phyloP scores from a whole-genome alignment of 1,140 invertebrate genomes.

The Drosophila grimshawi region DNA sequence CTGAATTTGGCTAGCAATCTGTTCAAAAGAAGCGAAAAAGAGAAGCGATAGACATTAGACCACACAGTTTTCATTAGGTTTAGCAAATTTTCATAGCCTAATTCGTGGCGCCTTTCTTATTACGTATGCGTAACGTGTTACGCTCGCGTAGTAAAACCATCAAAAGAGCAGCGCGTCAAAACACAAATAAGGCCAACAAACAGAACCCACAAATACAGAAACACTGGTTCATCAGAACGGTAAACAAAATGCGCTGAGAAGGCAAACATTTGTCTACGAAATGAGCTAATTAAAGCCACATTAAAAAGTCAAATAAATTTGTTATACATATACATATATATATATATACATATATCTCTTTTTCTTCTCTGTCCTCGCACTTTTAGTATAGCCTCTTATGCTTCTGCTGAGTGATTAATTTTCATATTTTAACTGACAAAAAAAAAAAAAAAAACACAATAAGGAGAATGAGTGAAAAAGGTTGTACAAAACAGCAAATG shows the following conservation, averaged over 20 bases:
- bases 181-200: conserved; percentile 56
- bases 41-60: background rate
- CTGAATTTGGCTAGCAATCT: conserved; percentile 41
- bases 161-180: conserved; percentile 56
- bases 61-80: conserved; percentile 52
- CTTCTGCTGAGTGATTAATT: conserved; percentile 72
- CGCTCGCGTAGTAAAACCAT: conserved; percentile 56
- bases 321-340: conserved; percentile 4
- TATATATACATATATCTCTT: background rate
- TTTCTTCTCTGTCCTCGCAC: background rate
- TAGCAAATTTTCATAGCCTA: conserved; percentile 61
- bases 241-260: conserved; percentile 35
- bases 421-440: conserved; percentile 73
- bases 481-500: conserved; percentile 25
- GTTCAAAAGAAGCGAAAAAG: background rate
- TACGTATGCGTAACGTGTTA: conserved; percentile 71
- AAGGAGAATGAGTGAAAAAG: conserved; percentile 10
- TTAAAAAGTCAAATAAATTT: conserved; percentile 71
- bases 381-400: too few species aligned
- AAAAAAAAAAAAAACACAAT: background rate
- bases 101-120: conserved; percentile 52
- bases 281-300: conserved; percentile 73
- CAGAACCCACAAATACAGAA: conserved; percentile 21
- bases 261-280: conserved; percentile 57
- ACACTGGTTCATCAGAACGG: conserved; percentile 31